phyloP scores from a whole-genome alignment of 2,888 invertebrate species.

The Luperina nickerlii region DNA sequence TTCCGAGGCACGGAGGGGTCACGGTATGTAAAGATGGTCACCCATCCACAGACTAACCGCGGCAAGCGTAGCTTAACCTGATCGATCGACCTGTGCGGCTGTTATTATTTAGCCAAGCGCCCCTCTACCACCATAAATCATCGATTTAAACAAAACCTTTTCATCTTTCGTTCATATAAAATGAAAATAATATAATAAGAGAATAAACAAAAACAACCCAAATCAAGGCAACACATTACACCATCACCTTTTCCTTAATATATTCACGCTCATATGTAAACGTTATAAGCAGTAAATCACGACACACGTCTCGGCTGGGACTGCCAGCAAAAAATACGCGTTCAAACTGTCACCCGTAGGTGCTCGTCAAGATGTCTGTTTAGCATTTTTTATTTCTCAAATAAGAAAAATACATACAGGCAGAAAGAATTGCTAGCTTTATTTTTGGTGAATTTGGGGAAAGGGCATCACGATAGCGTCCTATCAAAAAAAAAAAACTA shows the following conservation, averaged over 20 bases:
- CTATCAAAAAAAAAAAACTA: too few species aligned
- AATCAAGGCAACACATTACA: slow-evolving; percentile 29
- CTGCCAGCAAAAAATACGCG: slow-evolving; percentile 50
- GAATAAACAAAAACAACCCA: slow-evolving; percentile 26
- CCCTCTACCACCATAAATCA: neutral
- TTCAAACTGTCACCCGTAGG: slow-evolving; percentile 35
- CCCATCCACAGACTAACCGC: too few species aligned
- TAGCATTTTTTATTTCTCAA: slow-evolving; percentile 59
- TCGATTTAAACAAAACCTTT: neutral
- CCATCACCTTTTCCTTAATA: slow-evolving; percentile 39
- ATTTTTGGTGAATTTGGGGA: neutral
- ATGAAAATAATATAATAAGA: slow-evolving; percentile 9
- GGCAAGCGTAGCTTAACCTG: too few species aligned
- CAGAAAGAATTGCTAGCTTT: neutral
- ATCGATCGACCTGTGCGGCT: too few species aligned
- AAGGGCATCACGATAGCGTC: neutral
- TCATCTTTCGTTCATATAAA: neutral
- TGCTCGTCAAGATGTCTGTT: slow-evolving; percentile 60
- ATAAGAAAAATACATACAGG: slow-evolving; percentile 24
- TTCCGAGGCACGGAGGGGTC: too few species aligned
- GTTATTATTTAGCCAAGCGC: too few species aligned
- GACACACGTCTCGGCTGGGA: slow-evolving; percentile 18
- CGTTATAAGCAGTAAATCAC: slow-evolving; percentile 60
- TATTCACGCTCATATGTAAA: slow-evolving; percentile 43
- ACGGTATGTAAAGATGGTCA: too few species aligned